Conservation (phyloP, 2,888 invertebrate species). For the Lasioglossum figueresi region DNA sequence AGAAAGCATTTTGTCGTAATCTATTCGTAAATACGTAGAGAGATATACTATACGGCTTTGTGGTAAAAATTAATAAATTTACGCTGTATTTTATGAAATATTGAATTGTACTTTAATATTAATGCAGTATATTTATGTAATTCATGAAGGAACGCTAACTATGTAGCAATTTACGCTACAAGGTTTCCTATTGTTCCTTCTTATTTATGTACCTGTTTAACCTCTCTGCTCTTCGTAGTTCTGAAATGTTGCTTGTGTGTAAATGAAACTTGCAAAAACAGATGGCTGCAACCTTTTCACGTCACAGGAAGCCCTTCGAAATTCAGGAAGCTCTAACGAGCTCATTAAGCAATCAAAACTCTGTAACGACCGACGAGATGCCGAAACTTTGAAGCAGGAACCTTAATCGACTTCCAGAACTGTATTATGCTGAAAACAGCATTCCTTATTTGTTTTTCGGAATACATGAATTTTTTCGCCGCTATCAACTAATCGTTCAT, state of each 20-base stretch:
- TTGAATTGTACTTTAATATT: not conserved
- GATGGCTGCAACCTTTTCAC: conserved; percentile 21
- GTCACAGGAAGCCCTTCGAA: conserved; percentile 37
- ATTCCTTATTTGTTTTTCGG: conserved; percentile 21
- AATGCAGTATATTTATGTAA: not conserved
- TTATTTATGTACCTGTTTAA: not conserved
- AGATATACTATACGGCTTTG: not conserved
- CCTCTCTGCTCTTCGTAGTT: not conserved
- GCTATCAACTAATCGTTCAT: not conserved
- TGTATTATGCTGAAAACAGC: conserved; percentile 25
- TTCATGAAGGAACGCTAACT: not conserved
- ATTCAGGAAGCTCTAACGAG: conserved; percentile 56
- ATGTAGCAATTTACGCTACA: not conserved
- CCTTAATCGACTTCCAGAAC: conserved; percentile 50
- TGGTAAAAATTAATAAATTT: not conserved
- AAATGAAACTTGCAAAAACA: conserved; percentile 13
- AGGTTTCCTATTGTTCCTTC: not conserved
- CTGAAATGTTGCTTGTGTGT: not conserved
- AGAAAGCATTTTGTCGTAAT: not conserved
- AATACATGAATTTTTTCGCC: conserved; percentile 17
- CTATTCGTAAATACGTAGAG: not conserved
- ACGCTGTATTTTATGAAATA: not conserved
- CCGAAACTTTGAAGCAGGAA: conserved; percentile 41
- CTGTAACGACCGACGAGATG: conserved; percentile 48
- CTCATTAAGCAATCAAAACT: conserved; percentile 61